Base-by-base conservation (phyloP, 2,888 invertebrate genomes). In the Euphydryas editha region DNA sequence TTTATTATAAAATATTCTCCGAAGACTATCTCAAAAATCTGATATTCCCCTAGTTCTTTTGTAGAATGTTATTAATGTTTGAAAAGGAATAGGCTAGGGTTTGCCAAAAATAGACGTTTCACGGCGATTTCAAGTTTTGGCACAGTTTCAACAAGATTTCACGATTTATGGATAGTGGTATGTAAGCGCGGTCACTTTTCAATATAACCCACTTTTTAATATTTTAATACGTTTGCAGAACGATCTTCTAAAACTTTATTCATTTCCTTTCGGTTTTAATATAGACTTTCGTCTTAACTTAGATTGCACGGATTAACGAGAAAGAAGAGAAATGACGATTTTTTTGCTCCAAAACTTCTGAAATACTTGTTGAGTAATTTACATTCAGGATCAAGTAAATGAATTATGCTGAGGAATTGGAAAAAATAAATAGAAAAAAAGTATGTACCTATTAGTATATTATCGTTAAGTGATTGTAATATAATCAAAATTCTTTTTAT, bases 51-150 rank as follows among this genome's bases (percentile, higher is more conserved):
- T 46, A 68, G 62, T 62, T 66, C 51, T 62, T 69, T 62, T 57
- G 51, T 30, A 51, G 60, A 57, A 49, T 62, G 59, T 62, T 69
- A 62, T 66, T 68, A 65, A 55, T 62, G 62, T 64, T 64, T 64
- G 36, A 64, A 58, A 42, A 51, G 64, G 59, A 51, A 63, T 59
- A 64, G 64, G 63, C 67, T 63, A 59, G 56, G 60, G 60, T 51
- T 67, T 64, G 64, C 64, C 64, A 64, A 64, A 64, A 67, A 55
- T 63, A 63, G 63, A 56, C 59, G 54, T 64, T 64, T 64, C 49
- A 64, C 67, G 59, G 59, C 59, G 69, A 59, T 69, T 71, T 64
- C 60, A 46, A 67, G 55, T 49, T 62, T 67, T 71, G 70, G 71
- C 71, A 42, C 55, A 17, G 18, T 39, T 56, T 65, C 71, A 70